A percentile compares a stretch with the other conserved stretches of the same genome.
Conservation (phyloP, 2,888 invertebrate species). For the Liopterus haemorrhoidalis region DNA sequence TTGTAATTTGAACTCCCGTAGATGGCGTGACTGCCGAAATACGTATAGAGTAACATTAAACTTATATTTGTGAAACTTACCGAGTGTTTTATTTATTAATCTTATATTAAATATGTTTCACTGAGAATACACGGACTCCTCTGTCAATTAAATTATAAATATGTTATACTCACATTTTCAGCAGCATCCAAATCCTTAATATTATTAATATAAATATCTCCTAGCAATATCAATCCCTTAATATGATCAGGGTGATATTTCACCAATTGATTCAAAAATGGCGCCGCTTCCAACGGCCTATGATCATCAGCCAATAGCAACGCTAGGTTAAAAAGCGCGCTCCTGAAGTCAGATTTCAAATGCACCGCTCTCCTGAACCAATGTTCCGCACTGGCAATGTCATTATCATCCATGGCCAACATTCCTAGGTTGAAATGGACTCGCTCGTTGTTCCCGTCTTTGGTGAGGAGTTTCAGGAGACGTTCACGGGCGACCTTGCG, state of each 20-base stretch:
- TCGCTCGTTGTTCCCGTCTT: conserved; percentile 75
- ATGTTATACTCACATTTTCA: conserved; percentile 65
- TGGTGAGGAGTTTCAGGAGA: conserved; percentile 71
- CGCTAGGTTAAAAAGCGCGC: conserved; percentile 91
- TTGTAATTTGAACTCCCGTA: too few relatives aligned
- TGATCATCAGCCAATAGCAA: conserved; percentile 82
- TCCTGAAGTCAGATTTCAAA: conserved; percentile 81
- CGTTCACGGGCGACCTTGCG: conserved; percentile 75
- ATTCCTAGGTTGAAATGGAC: conserved; percentile 94
- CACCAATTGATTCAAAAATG: conserved; percentile 85
- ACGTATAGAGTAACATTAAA: too few relatives aligned
- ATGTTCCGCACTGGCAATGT: conserved; percentile 80
- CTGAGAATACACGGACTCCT: too few relatives aligned
- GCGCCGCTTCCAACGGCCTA: conserved; percentile 84
- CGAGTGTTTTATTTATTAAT: too few relatives aligned
- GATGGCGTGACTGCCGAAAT: too few relatives aligned
- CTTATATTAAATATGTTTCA: too few relatives aligned
- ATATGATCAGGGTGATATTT: conserved; percentile 88
- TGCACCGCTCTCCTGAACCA: conserved; percentile 83
- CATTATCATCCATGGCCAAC: conserved; percentile 93
- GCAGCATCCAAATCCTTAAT: conserved; percentile 92
- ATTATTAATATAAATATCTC: conserved; percentile 93
- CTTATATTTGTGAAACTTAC: too few relatives aligned
- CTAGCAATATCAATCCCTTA: conserved; percentile 87
- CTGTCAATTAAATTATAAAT: neutral